A percentile compares a stretch with the other conserved stretches of the same genome.
Evolutionary conservation across 2,797 vertebrate species (phyloP).

Genomic region (Paguma larvata): DNA sequence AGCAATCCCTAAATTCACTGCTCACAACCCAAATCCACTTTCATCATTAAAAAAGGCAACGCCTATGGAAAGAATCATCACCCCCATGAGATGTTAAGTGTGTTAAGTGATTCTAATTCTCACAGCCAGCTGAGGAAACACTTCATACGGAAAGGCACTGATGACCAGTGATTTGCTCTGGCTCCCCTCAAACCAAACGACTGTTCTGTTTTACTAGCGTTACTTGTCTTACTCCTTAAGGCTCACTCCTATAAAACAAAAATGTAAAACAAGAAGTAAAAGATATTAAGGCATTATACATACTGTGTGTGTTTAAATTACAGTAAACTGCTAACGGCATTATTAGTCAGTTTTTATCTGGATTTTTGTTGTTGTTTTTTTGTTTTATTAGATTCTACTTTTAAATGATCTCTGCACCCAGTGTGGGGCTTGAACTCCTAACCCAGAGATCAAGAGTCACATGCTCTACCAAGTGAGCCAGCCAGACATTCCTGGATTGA

Average conservation of each 20-base stretch:
- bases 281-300: background rate
- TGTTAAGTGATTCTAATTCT: constrained; percentile 4
- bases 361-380: background rate
- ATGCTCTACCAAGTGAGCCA: background rate
- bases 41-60: constrained; percentile 4
- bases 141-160: background rate
- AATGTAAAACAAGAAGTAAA: background rate
- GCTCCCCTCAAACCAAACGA: background rate
- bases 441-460: background rate
- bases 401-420: background rate
- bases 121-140: background rate
- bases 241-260: constrained; percentile 33
- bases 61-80: background rate
- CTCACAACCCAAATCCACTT: background rate
- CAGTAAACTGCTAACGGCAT: background rate
- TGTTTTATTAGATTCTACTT: background rate
- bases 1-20: constrained; percentile 16
- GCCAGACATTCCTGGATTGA: background rate
- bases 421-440: background rate
- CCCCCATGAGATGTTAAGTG: background rate
- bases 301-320: background rate
- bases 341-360: constrained; percentile 20
- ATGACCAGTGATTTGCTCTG: background rate
- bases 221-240: constrained; percentile 35
- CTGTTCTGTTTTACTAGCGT: background rate